Percentiles rank a stretch among this genome's conserved stretches.
Evolutionary conservation across 2,888 invertebrate genomes (phyloP).

Genomic region (Papilio demoleus): DNA sequence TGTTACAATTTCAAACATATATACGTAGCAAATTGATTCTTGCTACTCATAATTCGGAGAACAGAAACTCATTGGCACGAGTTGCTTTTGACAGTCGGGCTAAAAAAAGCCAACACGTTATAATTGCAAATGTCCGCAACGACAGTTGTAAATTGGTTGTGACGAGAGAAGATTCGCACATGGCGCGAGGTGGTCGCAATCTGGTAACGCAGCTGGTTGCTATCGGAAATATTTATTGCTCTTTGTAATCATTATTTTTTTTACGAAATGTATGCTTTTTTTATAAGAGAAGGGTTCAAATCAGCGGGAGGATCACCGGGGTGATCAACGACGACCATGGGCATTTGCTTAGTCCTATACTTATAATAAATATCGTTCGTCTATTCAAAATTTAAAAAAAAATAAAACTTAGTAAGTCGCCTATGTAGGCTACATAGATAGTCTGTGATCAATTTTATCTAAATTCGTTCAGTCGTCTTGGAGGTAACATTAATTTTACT

Average conservation of each 20-base stretch:
- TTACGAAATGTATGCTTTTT: not conserved
- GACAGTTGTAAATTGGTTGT: conserved; percentile 28
- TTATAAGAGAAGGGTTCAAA: too few species aligned
- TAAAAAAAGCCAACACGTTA: not conserved
- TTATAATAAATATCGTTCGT: too few species aligned
- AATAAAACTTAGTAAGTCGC: too few species aligned
- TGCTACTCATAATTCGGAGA: not conserved
- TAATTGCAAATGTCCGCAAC: conserved; percentile 9
- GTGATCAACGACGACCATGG: too few species aligned
- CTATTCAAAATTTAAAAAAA: too few species aligned
- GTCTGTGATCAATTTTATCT: too few species aligned
- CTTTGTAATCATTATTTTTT: conserved; percentile 5
- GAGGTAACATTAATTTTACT: too few species aligned
- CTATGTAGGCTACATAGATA: too few species aligned
- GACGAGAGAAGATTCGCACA: conserved; percentile 16
- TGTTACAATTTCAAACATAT: not conserved
- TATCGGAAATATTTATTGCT: conserved; percentile 7
- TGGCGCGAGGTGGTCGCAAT: conserved; percentile 29
- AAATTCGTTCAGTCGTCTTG: too few species aligned
- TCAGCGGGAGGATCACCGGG: too few species aligned
- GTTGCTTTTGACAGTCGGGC: not conserved
- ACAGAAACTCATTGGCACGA: not conserved
- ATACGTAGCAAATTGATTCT: not conserved
- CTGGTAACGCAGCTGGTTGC: conserved; percentile 18
- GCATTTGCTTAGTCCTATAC: too few species aligned